phyloP scores from a whole-genome alignment of 1,140 invertebrate genomes.

The Tetramorium simillimum region DNA sequence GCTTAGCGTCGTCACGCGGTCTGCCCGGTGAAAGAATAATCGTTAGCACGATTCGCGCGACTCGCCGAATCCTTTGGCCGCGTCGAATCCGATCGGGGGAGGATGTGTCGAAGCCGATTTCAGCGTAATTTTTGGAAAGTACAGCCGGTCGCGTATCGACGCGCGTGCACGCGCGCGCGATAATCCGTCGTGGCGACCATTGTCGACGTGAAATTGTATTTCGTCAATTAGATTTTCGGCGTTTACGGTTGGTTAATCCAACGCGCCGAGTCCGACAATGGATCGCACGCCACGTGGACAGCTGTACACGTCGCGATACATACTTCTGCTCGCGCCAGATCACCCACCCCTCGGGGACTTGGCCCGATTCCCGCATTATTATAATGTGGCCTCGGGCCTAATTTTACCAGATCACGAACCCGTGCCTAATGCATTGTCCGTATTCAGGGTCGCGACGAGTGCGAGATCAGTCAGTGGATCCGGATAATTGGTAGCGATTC shows the following conservation, averaged over 20 bases:
- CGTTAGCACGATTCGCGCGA: slow-evolving; percentile 56
- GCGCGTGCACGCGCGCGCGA: slow-evolving; percentile 43
- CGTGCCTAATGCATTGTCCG: slow-evolving; percentile 78
- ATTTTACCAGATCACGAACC: slow-evolving; percentile 81
- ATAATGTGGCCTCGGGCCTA: slow-evolving; percentile 80
- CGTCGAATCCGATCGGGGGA: slow-evolving; percentile 58
- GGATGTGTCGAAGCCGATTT: slow-evolving; percentile 66
- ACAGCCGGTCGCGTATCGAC: slow-evolving; percentile 39
- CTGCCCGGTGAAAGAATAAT: not conserved
- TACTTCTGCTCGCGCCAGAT: slow-evolving; percentile 34
- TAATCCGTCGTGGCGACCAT: slow-evolving; percentile 70
- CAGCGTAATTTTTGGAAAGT: slow-evolving; percentile 79
- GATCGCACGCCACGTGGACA: slow-evolving; percentile 72
- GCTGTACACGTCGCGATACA: slow-evolving; percentile 76
- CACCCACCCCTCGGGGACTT: slow-evolving; percentile 55
- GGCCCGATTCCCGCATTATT: slow-evolving; percentile 71
- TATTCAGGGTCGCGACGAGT: slow-evolving; percentile 26
- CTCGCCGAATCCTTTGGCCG: slow-evolving; percentile 62
- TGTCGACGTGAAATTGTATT: slow-evolving; percentile 84
- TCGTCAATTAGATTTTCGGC: slow-evolving; percentile 83
- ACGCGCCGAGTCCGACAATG: slow-evolving; percentile 74
- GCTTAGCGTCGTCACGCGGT: slow-evolving; percentile 46
- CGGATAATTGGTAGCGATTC: slow-evolving; percentile 57
- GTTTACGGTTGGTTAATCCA: slow-evolving; percentile 84
- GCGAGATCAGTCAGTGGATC: slow-evolving; percentile 34